Conservation (phyloP, 2,888 invertebrate species). For the Apodemia zela region DNA sequence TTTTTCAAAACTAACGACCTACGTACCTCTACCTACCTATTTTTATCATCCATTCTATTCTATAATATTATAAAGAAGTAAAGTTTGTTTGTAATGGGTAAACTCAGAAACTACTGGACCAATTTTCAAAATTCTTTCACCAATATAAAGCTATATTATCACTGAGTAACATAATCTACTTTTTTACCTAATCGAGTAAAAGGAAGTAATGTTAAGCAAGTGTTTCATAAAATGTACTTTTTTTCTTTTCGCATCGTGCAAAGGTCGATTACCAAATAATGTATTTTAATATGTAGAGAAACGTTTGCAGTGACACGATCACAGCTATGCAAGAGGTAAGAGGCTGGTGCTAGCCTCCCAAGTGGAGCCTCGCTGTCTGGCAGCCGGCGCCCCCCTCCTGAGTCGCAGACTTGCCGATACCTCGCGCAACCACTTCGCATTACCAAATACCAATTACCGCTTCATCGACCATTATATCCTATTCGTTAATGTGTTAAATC, state of each 20-base stretch:
- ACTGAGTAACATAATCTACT: no score
- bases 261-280: conserved; percentile 7
- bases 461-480: conserved; percentile 35
- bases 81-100: no score
- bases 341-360: conserved; percentile 77
- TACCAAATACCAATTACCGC: conserved; percentile 41
- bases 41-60: no score
- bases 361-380: conserved; percentile 81
- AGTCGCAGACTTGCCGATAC: conserved; percentile 41
- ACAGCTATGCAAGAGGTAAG: conserved; percentile 67
- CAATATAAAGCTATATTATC: no score
- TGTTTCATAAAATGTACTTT: background rate
- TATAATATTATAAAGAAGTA: no score
- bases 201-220: no score
- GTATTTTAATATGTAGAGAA: conserved; percentile 65
- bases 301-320: conserved; percentile 53
- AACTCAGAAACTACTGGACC: no score
- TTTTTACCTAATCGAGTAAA: no score
- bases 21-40: no score
- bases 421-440: conserved; percentile 62
- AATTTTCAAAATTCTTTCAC: no score
- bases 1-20: no score
- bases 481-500: conserved; percentile 5
- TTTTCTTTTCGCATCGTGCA: no score
- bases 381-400: conserved; percentile 51